Conservation (phyloP, 2,797 vertebrate genomes). For the Megalops cyprinoides region DNA sequence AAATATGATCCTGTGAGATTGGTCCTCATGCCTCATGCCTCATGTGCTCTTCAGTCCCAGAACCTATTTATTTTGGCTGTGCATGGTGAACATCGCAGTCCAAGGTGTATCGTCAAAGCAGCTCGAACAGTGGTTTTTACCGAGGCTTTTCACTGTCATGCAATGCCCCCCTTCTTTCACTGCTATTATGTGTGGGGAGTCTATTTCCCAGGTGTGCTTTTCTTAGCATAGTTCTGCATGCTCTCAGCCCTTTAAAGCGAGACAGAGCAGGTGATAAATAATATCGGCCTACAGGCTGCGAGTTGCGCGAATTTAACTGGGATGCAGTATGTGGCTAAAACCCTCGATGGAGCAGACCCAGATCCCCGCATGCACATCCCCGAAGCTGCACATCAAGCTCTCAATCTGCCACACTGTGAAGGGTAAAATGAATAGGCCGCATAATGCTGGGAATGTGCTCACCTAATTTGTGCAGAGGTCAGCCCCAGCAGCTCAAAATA, state of each 20-base stretch:
- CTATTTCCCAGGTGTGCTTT: not conserved
- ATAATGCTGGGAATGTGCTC: not conserved
- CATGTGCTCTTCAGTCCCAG: too few species aligned
- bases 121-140: too few species aligned
- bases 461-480: not conserved
- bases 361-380: conserved; percentile 2
- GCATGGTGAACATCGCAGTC: too few species aligned
- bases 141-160: too few species aligned
- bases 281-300: not conserved
- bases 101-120: too few species aligned
- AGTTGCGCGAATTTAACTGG: not conserved
- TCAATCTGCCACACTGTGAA: not conserved
- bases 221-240: not conserved
- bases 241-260: not conserved
- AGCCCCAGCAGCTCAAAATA: not conserved
- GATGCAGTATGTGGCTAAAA: not conserved
- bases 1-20: too few species aligned
- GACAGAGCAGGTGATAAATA: not conserved
- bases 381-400: not conserved
- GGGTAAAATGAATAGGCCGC: not conserved
- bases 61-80: too few species aligned
- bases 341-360: conserved; percentile 15
- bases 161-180: not conserved
- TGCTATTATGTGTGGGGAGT: not conserved
- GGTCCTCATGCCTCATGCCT: too few species aligned